These are phyloP conservation scores for Asarcornis scutulata DNA, from an alignment of 2,113 vertebrate genomes.

Conservation along the genomic window DNA sequence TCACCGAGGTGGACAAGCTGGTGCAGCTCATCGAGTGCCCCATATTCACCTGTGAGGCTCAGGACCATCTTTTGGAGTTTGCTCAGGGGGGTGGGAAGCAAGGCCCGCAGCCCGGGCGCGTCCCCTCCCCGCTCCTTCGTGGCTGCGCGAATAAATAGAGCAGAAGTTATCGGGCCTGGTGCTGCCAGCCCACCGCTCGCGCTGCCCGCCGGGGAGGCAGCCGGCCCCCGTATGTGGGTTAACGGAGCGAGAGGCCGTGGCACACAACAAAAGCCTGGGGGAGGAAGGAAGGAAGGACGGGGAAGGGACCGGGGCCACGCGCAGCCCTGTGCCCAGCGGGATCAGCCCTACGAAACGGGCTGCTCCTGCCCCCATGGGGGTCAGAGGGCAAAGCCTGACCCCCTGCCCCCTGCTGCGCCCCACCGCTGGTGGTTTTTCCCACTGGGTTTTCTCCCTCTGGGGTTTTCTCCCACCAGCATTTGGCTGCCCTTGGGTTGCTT, in stretches of 20 bases:
- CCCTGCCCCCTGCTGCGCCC: not conserved
- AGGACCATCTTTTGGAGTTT: not conserved
- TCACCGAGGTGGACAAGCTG: slow-evolving; percentile 97
- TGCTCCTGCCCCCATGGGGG: not conserved
- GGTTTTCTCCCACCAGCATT: not conserved
- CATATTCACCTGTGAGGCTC: slow-evolving; percentile 92
- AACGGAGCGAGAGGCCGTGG: not conserved
- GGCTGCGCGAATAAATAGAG: slow-evolving; percentile 80
- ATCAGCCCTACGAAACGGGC: not conserved
- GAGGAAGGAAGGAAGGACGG: not conserved
- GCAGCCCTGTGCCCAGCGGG: too few relatives aligned
- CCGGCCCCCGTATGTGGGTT: slow-evolving; percentile 14
- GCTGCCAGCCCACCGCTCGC: too few relatives aligned
- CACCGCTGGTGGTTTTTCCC: not conserved
- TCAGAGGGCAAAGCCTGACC: not conserved
- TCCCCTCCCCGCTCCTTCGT: not conserved
- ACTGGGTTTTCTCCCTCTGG: too few relatives aligned
- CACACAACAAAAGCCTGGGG: not conserved
- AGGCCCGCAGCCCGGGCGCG: not conserved
- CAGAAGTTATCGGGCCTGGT: slow-evolving; percentile 78
- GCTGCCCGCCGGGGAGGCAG: not conserved
- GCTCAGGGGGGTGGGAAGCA: not conserved
- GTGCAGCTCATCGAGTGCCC: slow-evolving; percentile 98
- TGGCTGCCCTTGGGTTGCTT: not conserved
- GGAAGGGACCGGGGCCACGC: not conserved